Base-by-base conservation (phyloP, 2,797 vertebrate genomes). In the Enoplosus armatus region DNA sequence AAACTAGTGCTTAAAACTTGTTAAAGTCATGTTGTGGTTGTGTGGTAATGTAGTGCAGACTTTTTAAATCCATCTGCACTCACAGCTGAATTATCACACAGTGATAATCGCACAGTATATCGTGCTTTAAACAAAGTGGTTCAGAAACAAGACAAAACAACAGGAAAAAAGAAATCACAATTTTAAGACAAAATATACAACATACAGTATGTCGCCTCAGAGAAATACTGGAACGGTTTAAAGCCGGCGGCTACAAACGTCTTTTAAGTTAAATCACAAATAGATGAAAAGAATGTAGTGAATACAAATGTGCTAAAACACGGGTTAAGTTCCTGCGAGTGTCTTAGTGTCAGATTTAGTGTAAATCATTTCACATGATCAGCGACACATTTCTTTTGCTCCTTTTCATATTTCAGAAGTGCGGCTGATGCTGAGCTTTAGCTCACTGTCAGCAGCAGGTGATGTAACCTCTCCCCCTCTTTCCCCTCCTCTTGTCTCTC, bases 401-500 rank as follows among this genome's bases (percentile, higher is more conserved):
- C 53, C 35, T 68, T 45, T 37, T 43, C 24, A 37, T 84, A 31
- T 83, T 85, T 85, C 78, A 80, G 85, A 78, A 85, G 84, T 86
- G 79, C 62, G 33, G 79, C 77, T 82, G 75, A 37, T 8, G 27
- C 61, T 75, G 72, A 69, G 75, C 74, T 60, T 67, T 18, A 56
- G 69, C 74, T 70, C 11, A 22, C 66, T 8, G 74, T 59, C 65
- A 61, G 48, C 61, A 26, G 8, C 72, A 81, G 82, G 77, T 88
- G 68, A 85, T 41, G 56, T 89, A 84, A 90, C 80, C 53, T 75
- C 73, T 59, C 27, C 39, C n/a, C 61, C 39, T 2, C 26, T 64
- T 16, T 37, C 37, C 53, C 33, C 43, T 93, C 78, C 64, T 85
- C 78, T 86, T 60, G 54, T 90, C 82, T 84, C 91, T 72, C 94